Conservation (phyloP, 1,140 invertebrate species). For the Caerostris darwini region DNA sequence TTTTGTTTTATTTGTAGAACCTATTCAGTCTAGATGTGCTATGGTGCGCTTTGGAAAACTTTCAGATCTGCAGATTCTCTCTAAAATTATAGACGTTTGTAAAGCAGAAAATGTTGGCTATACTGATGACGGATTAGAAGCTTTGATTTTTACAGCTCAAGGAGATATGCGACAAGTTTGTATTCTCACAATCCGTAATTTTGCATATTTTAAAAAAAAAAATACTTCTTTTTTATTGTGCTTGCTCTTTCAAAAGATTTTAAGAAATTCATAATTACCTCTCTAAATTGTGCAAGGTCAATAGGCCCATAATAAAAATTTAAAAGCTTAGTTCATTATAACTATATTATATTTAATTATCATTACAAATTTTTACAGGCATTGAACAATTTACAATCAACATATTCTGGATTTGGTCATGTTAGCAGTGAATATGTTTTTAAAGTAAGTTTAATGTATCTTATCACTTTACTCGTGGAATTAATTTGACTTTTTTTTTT, state of each 20-base stretch:
- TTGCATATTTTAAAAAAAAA: too few relatives aligned
- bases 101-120: conserved; percentile 88
- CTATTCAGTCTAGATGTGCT: conserved; percentile 99
- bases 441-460: conserved; percentile 85
- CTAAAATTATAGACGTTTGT: conserved; percentile 90
- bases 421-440: conserved; percentile 98
- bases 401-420: conserved; percentile 95
- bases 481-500: too few relatives aligned
- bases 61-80: conserved; percentile 91
- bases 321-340: too few relatives aligned
- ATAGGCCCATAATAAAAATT: too few relatives aligned
- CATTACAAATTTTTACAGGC: conserved; percentile 83
- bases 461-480: too few relatives aligned
- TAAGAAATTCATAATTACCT: too few relatives aligned
- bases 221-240: too few relatives aligned
- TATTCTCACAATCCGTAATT: neutral
- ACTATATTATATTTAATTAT: too few relatives aligned
- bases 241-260: too few relatives aligned
- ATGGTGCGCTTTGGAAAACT: conserved; percentile 97
- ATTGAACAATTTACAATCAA: conserved; percentile 99
- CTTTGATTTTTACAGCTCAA: conserved; percentile 98
- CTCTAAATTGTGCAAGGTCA: too few relatives aligned
- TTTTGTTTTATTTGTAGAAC: conserved; percentile 85
- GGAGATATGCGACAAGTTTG: conserved; percentile 95
- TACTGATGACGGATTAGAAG: conserved; percentile 96